These are phyloP conservation scores for Garrulus glandarius DNA, from an alignment of 2,797 vertebrate genomes.

Conservation along the genomic window DNA sequence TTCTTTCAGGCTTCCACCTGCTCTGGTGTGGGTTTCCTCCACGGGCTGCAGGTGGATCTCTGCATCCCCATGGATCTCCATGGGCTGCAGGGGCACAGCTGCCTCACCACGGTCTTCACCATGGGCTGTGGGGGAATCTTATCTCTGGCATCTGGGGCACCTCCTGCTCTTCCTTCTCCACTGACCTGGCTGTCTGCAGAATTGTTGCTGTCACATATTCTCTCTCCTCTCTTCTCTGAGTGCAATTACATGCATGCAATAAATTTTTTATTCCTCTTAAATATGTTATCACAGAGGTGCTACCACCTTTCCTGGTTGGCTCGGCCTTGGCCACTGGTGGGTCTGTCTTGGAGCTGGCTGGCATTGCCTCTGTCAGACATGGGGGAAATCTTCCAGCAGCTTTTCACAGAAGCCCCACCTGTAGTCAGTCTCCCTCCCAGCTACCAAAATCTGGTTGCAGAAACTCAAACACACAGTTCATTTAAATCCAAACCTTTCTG, in stretches of 20 bases:
- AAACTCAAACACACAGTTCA: neutral
- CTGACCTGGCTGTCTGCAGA: neutral
- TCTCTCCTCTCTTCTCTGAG: neutral
- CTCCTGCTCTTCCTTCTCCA: neutral
- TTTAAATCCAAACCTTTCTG: neutral
- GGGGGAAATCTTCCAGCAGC: neutral
- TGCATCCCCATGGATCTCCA: neutral
- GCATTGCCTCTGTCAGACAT: neutral
- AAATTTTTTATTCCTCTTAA: neutral
- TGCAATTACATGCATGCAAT: neutral
- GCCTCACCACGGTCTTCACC: neutral
- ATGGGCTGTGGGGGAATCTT: neutral
- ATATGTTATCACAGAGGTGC: neutral
- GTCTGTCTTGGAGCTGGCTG: fast-evolving
- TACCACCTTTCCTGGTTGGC: neutral
- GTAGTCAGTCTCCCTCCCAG: fast-evolving
- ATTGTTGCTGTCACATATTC: neutral
- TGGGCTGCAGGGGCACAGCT: neutral
- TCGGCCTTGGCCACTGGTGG: neutral
- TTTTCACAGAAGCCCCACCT: neutral
- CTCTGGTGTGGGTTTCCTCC: neutral
- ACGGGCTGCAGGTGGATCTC: neutral
- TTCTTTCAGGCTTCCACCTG: neutral
- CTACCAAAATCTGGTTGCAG: neutral
- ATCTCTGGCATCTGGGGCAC: fast-evolving